phyloP scores from a whole-genome alignment of 2,888 invertebrate species.

The Hololepta plana region DNA sequence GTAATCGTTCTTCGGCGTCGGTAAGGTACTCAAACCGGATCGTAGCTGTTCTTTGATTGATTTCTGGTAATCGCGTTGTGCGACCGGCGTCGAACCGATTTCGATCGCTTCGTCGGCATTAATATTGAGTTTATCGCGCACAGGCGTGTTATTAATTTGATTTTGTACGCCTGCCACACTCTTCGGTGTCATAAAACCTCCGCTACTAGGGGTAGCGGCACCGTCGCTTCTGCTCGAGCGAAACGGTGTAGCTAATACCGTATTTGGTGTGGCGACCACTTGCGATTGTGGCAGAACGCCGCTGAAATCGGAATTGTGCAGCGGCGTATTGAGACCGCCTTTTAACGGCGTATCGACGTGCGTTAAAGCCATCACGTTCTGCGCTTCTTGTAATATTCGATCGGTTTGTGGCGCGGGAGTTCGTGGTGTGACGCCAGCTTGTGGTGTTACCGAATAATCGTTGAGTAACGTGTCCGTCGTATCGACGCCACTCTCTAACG shows the following conservation, averaged over 20 bases:
- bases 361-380: conserved; percentile 95
- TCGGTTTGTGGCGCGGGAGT: conserved; percentile 77
- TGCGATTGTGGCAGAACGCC: conserved; percentile 60
- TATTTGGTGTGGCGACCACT: conserved; percentile 69
- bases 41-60: conserved; percentile 56
- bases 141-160: conserved; percentile 39
- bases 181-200: conserved; percentile 38
- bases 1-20: conserved; percentile 90
- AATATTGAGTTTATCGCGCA: conserved; percentile 87
- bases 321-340: conserved; percentile 86
- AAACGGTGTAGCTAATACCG: conserved; percentile 76
- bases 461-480: conserved; percentile 76
- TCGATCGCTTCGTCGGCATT: conserved; percentile 72
- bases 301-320: conserved; percentile 77
- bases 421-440: conserved; percentile 48
- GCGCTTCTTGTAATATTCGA: conserved; percentile 81
- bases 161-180: conserved; percentile 29
- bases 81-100: conserved; percentile 41
- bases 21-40: conserved; percentile 62
- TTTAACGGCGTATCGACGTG: conserved; percentile 96
- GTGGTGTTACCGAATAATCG: conserved; percentile 72
- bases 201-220: conserved; percentile 40
- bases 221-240: conserved; percentile 49
- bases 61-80: conserved; percentile 47
- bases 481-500: conserved; percentile 55